Percentiles rank a stretch among this genome's conserved stretches.
Conservation (phyloP, 2,888 invertebrate species). For the Elmis aenea region DNA sequence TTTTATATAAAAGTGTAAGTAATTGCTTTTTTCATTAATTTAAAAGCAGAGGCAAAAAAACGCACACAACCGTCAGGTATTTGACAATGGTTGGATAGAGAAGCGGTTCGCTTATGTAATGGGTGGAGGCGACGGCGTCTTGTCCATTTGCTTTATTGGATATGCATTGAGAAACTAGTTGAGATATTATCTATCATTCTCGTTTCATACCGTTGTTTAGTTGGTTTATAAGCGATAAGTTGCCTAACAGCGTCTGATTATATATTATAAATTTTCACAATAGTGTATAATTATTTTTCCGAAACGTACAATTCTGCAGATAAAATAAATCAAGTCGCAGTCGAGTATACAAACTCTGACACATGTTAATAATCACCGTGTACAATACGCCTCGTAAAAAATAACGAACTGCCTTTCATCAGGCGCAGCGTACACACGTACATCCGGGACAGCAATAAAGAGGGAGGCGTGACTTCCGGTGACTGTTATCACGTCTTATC, state of each 20-base stretch:
- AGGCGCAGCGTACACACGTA: slow-evolving; percentile 39
- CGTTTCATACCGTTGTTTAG: slow-evolving; percentile 13
- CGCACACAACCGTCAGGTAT: slow-evolving; percentile 24
- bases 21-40: slow-evolving; percentile 33
- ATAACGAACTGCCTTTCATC: slow-evolving; percentile 41
- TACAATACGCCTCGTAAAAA: slow-evolving; percentile 35
- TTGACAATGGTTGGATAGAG: slow-evolving; percentile 26
- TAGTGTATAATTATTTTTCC: slow-evolving; percentile 35
- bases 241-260: slow-evolving; percentile 20
- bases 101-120: slow-evolving; percentile 18
- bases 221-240: slow-evolving; percentile 18
- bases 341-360: slow-evolving; percentile 27
- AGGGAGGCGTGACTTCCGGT: slow-evolving; percentile 37
- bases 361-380: slow-evolving; percentile 36
- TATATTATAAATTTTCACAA: slow-evolving; percentile 36
- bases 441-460: slow-evolving; percentile 38
- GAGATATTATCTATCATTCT: slow-evolving; percentile 16
- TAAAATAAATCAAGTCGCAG: slow-evolving; percentile 34
- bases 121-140: slow-evolving; percentile 27
- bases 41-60: slow-evolving; percentile 27
- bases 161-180: slow-evolving; percentile 28
- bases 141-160: slow-evolving; percentile 35
- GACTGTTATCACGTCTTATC: slow-evolving; percentile 40
- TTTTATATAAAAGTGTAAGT: slow-evolving; percentile 26
- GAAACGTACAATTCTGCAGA: slow-evolving; percentile 27